Base-by-base conservation (phyloP, 2,113 vertebrate genomes). In the Eurypyga helias region DNA sequence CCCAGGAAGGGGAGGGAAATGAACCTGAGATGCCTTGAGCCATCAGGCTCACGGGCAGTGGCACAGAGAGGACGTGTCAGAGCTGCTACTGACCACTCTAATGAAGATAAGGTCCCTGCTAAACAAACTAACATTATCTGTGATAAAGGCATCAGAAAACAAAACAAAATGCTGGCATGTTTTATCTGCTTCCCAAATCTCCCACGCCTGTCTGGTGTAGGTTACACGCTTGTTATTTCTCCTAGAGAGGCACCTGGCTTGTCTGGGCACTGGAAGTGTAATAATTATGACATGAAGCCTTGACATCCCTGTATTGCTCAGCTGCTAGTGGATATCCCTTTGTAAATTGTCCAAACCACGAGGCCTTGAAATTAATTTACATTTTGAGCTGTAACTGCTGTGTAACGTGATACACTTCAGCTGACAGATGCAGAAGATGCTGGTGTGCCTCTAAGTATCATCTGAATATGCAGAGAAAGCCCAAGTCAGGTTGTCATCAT, bases 281-380 rank as follows among this genome's bases (percentile, higher is more conserved):
- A 79, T 87, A 94, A 87, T 84, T 84, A 79, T 67, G 60, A 86
- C 29, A 46, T 64, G 49, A 90, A 91, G 33, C 54, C 34, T 77
- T 95, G 83, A 80, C 60, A 93, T 71, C 33, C 24, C 4, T 2
- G 0, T 93, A 34, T 66, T 79, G 70, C 36, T 89, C 60, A 91
- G 73, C 28, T 92, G 66, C 83, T 92, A 64, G 55, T 87, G 36
- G 33, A 69, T 58, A 66, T 38, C 78, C 52, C 45, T 91, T 88
- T 94, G 76, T 80, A 95, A 95, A 93, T 58, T 62, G 48, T 88
- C 33, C 73, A 93, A 33, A 92, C 45, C 83, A 79, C 14, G 34
- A 92, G 66, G 57, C 57, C 60, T 92, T 87, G 86, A 93, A 94
- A 93, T 94, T 64, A 89, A 92, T 90, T 90, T 86, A 43, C 89